Evolutionary conservation across 1,140 invertebrate genomes (phyloP), one percentile per base, ranked within the genome.

Genomic region (Drosophila setifemur): DNA sequence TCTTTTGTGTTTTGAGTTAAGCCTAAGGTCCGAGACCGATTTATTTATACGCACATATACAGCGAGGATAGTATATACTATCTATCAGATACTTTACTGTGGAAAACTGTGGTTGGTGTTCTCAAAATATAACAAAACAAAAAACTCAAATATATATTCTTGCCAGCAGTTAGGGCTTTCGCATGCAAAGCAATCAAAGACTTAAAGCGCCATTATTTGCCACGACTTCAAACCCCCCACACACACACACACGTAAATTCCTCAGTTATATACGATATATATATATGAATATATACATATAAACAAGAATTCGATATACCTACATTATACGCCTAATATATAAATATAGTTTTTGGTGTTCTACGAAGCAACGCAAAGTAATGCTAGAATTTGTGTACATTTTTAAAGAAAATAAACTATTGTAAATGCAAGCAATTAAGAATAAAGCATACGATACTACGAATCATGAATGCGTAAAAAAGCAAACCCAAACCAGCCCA

Each of bases 201-300:
- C 81, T 86, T 87, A 57, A 69, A 86, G 58, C 76, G 81, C 81
- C 81, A 86, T 86, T 86, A 69, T 61, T 86, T 86, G 81, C 81
- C 81, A 86, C 57, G 57, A 64, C 74, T 53, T 68, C 28, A 72
- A 58, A 40, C n/a, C n/a, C n/a, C n/a, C n/a, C 23, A 66, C 29
- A 71, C 18, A 68, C 33, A 55, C 37, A 50, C 40, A 44, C 23
- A 29, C 44, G 35, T 42, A 82, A 66, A 85, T 82, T 82, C 67
- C 77, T 82, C 76, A 76, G 67, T 72, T 83, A 77, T 72, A 77
- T 35, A 55, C 45, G 47, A 39, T 71, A 66, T 63, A 52, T 18
- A 33, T 44, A 12, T 21, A 16, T 42, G 39, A 33, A 58, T 31
- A 60, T 45, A 47, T 48, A 69, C 19, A 23, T 52, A 14, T 19